These are phyloP conservation scores for Theodoxus fluviatilis DNA, from an alignment of 2,888 invertebrate genomes.

Conservation along the genomic window DNA sequence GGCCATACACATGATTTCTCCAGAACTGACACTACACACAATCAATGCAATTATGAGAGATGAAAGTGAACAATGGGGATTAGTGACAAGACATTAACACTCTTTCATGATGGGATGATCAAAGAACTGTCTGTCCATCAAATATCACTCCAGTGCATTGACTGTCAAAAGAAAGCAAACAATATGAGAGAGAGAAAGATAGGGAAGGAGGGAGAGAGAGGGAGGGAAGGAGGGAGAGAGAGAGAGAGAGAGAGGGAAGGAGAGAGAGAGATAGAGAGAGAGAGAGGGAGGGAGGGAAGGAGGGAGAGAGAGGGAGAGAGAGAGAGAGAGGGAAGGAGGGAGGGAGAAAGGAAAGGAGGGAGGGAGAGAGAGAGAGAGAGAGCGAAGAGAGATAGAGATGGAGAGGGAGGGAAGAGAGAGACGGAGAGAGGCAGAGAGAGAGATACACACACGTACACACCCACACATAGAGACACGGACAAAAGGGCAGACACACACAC, in stretches of 20 bases:
- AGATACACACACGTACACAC: too few relatives aligned
- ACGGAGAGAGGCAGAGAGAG: conserved; percentile 3
- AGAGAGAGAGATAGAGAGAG: conserved; percentile 11
- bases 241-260: not conserved
- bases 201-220: conserved; percentile 11
- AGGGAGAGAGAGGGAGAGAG: not conserved
- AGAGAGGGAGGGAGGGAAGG: not conserved
- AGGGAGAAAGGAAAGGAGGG: conserved; percentile 25
- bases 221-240: conserved; percentile 2
- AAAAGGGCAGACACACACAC: not conserved
- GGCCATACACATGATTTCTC: too few relatives aligned
- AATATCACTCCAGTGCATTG: too few relatives aligned
- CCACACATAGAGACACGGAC: not conserved
- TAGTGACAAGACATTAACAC: not conserved
- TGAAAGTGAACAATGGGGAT: not conserved
- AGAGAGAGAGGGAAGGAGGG: not conserved
- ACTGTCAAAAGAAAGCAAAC: conserved; percentile 11
- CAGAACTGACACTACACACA: too few relatives aligned
- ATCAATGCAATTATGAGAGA: too few relatives aligned
- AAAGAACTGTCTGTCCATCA: too few relatives aligned
- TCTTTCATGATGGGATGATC: too few relatives aligned
- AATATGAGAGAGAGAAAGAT: conserved; percentile 19
- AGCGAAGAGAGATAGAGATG: conserved; percentile 17
- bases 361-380: conserved; percentile 27
- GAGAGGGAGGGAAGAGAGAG: conserved; percentile 21